Conservation (phyloP, 2,888 invertebrate species). For the Bimastos eiseni region DNA sequence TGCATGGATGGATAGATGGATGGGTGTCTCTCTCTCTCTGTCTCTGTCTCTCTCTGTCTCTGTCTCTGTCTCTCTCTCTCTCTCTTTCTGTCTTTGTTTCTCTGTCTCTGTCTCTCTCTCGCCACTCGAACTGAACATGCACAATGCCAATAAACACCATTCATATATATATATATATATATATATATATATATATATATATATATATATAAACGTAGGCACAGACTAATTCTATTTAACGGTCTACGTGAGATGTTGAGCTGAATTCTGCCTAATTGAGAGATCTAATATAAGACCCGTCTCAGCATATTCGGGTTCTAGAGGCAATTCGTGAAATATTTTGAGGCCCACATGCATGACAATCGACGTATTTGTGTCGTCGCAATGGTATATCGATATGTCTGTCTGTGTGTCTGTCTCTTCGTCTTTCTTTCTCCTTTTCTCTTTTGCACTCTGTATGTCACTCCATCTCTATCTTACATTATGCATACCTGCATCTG, state of each 20-base stretch:
- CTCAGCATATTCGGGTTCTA: neutral
- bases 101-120: neutral
- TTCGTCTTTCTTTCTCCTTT: no score
- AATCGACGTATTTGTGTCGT: neutral
- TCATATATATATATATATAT: neutral
- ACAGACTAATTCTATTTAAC: neutral
- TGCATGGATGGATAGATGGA: neutral
- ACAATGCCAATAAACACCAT: constrained; percentile 4
- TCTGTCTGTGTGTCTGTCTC: neutral
- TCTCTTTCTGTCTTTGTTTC: no score
- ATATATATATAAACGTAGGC: no score
- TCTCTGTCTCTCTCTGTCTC: no score
- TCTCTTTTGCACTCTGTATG: no score
- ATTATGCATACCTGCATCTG: no score
- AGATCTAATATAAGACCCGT: neutral
- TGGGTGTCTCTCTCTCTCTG: neutral
- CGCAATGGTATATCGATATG: neutral
- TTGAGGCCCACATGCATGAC: neutral
- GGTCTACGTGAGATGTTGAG: neutral
- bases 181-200: no score
- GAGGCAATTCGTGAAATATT: neutral
- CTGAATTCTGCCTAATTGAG: neutral
- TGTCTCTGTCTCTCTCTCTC: neutral
- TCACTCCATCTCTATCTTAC: no score
- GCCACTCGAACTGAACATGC: neutral